These are phyloP conservation scores for Ophion costatus DNA, from an alignment of 2,888 invertebrate species.

Conservation along the genomic window DNA sequence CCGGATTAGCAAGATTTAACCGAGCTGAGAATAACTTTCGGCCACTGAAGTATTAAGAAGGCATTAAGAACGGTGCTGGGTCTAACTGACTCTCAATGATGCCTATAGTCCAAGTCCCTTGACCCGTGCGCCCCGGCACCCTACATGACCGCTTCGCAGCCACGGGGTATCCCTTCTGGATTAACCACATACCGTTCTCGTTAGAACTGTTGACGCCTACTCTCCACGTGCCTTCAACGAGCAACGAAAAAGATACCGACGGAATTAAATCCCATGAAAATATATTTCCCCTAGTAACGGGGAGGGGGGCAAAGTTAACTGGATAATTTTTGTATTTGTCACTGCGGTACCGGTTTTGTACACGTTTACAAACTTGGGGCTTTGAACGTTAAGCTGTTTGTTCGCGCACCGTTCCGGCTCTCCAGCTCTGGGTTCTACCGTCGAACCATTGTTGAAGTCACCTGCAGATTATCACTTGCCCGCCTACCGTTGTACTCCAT, in stretches of 20 bases:
- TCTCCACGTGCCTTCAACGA: slow-evolving; percentile 34
- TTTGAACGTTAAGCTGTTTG: slow-evolving; percentile 73
- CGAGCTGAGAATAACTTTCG: slow-evolving; percentile 69
- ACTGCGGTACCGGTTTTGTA: slow-evolving; percentile 70
- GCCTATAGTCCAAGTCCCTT: slow-evolving; percentile 25
- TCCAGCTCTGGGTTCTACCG: slow-evolving; percentile 40
- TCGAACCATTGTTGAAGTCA: slow-evolving; percentile 78
- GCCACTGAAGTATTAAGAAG: slow-evolving; percentile 58
- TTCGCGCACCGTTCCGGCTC: slow-evolving; percentile 56
- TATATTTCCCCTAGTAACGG: slow-evolving; percentile 6
- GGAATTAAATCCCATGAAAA: slow-evolving; percentile 34
- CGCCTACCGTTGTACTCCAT: slow-evolving; percentile 70
- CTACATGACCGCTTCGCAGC: not conserved
- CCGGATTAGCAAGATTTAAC: slow-evolving; percentile 70
- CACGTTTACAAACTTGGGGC: slow-evolving; percentile 79
- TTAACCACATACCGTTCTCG: slow-evolving; percentile 52
- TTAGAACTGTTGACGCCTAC: slow-evolving; percentile 67
- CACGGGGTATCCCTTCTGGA: slow-evolving; percentile 16
- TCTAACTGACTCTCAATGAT: slow-evolving; percentile 58
- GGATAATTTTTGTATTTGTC: slow-evolving; percentile 79
- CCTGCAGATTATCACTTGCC: slow-evolving; percentile 81
- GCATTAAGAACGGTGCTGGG: slow-evolving; percentile 66
- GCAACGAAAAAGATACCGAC: slow-evolving; percentile 25
- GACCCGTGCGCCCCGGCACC: not conserved
- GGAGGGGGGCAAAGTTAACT: slow-evolving; percentile 76